These are phyloP conservation scores for Knipowitschia caucasica DNA, from an alignment of 2,797 vertebrate species.

Conservation along the genomic window DNA sequence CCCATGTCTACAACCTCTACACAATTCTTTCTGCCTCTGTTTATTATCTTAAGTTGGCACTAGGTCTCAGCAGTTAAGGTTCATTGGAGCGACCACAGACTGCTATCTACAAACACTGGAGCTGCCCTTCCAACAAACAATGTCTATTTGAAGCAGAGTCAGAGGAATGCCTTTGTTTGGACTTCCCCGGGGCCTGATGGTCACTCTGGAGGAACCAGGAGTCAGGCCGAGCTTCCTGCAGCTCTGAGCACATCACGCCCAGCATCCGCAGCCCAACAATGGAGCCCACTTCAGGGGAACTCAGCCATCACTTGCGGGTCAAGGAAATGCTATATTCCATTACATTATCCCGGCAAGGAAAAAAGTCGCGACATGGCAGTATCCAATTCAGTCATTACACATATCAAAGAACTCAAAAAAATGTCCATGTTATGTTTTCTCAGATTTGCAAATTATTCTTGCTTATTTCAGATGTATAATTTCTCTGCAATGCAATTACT, in stretches of 20 bases:
- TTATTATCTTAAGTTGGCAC: conserved; percentile 1
- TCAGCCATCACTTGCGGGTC: background rate
- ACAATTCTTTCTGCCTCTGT: background rate
- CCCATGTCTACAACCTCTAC: background rate
- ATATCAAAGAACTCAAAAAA: too few relatives aligned
- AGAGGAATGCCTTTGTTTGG: conserved; percentile 65
- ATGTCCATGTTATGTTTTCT: too few relatives aligned
- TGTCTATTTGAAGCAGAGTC: conserved; percentile 48
- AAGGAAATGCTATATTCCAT: too few relatives aligned
- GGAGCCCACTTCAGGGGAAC: conserved; percentile 2
- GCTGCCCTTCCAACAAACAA: conserved; percentile 47
- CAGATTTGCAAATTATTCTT: too few relatives aligned
- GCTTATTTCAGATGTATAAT: too few relatives aligned
- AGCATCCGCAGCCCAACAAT: conserved; percentile 50
- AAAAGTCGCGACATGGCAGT: too few relatives aligned
- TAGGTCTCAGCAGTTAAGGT: conserved; percentile 9
- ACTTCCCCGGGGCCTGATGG: conserved; percentile 52
- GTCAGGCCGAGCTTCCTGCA: conserved; percentile 65
- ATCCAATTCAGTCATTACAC: too few relatives aligned
- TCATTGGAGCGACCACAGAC: conserved; percentile 17
- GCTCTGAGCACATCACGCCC: conserved; percentile 42
- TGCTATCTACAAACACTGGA: conserved; percentile 26
- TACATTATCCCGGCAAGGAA: too few relatives aligned
- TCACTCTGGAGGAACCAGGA: conserved; percentile 45
- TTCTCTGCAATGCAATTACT: too few relatives aligned